These are phyloP conservation scores for Forbesichthys papilliferus DNA, from an alignment of 2,113 vertebrate genomes.

Conservation along the genomic window DNA sequence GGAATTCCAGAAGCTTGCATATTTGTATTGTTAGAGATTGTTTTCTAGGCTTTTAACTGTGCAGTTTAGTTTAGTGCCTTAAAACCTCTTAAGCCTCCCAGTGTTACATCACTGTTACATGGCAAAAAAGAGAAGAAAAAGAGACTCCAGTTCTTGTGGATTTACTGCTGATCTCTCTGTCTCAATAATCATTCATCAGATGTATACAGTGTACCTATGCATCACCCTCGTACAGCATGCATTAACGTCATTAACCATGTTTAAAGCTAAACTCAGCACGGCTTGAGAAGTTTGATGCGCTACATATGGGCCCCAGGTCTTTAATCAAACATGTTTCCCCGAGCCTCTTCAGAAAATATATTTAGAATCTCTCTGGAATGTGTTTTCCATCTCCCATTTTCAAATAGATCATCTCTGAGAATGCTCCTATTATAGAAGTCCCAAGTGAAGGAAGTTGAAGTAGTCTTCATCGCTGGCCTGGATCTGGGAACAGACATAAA, in stretches of 20 bases:
- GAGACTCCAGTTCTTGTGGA: too few species aligned
- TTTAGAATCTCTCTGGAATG: slow-evolving; percentile 53
- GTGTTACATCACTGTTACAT: too few species aligned
- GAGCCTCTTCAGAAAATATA: slow-evolving; percentile 46
- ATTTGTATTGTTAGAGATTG: too few species aligned
- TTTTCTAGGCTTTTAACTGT: too few species aligned
- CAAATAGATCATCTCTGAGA: slow-evolving; percentile 55
- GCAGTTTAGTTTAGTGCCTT: too few species aligned
- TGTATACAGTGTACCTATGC: not conserved
- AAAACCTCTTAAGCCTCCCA: too few species aligned
- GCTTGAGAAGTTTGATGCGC: slow-evolving; percentile 37
- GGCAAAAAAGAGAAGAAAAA: too few species aligned
- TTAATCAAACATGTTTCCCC: slow-evolving; percentile 44
- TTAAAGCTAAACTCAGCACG: slow-evolving; percentile 17
- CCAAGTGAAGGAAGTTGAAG: slow-evolving; percentile 51
- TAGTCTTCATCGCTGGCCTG: slow-evolving; percentile 47
- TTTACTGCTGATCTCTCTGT: not conserved
- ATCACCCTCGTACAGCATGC: not conserved
- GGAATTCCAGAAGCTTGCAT: too few species aligned
- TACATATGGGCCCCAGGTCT: slow-evolving; percentile 22
- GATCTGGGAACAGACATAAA: slow-evolving; percentile 56
- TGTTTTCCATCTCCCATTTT: slow-evolving; percentile 44
- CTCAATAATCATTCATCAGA: slow-evolving; percentile 26
- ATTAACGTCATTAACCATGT: slow-evolving; percentile 37
- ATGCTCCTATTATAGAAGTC: slow-evolving; percentile 47